Evolutionary conservation across 2,888 invertebrate species (phyloP).

Genomic region (Hemaris fuciformis): DNA sequence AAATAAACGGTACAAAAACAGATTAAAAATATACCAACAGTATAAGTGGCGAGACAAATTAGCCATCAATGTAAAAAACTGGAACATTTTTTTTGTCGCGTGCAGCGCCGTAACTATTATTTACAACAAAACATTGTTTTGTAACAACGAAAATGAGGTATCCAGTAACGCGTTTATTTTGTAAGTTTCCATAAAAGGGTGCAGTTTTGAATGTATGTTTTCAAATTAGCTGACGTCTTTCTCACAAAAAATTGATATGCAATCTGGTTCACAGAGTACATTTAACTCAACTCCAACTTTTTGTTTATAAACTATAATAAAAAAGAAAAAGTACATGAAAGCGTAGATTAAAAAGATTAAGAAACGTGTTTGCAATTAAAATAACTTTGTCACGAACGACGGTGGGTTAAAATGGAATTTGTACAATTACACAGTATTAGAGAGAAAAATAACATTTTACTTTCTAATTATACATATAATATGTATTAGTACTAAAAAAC

Average conservation of each 20-base stretch:
- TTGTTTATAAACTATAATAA: background rate
- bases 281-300: background rate
- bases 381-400: background rate
- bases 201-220: background rate
- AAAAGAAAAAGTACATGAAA: slow-evolving; percentile 1
- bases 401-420: background rate
- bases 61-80: slow-evolving; percentile 22
- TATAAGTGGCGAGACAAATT: slow-evolving; percentile 24
- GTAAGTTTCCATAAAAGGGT: background rate
- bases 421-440: background rate
- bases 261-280: background rate
- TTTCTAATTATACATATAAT: background rate
- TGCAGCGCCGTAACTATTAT: slow-evolving; percentile 23
- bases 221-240: background rate
- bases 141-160: slow-evolving; percentile 6
- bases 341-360: slow-evolving; percentile 1
- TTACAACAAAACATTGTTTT: slow-evolving; percentile 22
- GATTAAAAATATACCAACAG: slow-evolving; percentile 25
- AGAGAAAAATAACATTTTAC: background rate
- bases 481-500: no score
- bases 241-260: no score
- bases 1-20: slow-evolving; percentile 17
- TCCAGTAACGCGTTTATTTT: background rate
- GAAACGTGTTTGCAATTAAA: background rate
- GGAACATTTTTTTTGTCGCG: slow-evolving; percentile 27